Evolutionary conservation across 2,113 vertebrate genomes (phyloP), one percentile per base, ranked within the genome.

Genomic region (Rhinolophus sinicus): DNA sequence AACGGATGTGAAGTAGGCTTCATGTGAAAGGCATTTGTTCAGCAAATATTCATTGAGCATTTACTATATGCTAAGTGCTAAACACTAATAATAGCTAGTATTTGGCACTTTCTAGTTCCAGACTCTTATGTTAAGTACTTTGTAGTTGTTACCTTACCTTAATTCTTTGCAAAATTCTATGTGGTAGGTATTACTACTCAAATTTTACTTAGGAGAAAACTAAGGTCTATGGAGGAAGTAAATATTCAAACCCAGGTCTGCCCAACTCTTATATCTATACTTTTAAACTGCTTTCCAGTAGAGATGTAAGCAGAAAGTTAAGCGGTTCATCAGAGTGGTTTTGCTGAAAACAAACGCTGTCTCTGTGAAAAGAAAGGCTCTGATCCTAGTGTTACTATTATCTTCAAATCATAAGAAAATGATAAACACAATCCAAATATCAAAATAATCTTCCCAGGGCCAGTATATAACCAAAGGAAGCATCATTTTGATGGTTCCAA

Each of bases 291-390:
- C 22, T 88, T 86, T 93, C 76, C 81, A 52, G 54, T 10, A 84
- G 21, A 76, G 56, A 40, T 77, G 12, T 72, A 78, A 94, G n/a
- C 16, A 90, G 38, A 67, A 78, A 13, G 47, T 90, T 40, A 86
- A 38, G 70, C 5, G 1, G 52, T 84, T 67, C n/a, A 88, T 69
- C 33, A 86, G 33, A 64, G 65, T 86, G 54, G 35, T 84, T 92
- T 77, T 87, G 35, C 78, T 60, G 22, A 65, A 93, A 96, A 96
- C n/a, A 94, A 95, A 93, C 3, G 14, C 24, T 94, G 30, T 94
- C 21, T 95, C 44, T 80, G 9, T 78, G 75, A 64, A 13, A 85
- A 94, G 65, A 91, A 70, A 35, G 35, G 83, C 88, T 93, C 60
- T 83, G 50, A 89, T 67, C 64, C 38, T 60, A 91, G 44, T 28